Conservation (phyloP, 2,888 invertebrate species). For the Drosophila suboccidentalis region DNA sequence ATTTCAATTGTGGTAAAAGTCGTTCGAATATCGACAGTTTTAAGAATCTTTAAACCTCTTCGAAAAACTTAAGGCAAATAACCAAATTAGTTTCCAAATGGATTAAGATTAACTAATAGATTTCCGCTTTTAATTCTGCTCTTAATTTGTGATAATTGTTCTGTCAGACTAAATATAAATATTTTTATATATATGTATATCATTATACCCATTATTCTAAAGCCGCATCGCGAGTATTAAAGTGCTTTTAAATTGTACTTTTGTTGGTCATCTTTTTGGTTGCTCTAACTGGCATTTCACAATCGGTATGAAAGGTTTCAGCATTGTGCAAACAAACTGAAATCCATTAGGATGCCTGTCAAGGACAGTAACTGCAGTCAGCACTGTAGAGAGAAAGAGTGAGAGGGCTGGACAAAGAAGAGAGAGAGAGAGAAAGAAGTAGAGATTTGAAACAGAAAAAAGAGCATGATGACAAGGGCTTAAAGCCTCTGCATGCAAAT, state of each 20-base stretch:
- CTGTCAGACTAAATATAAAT: too few relatives aligned
- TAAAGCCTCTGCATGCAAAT: conserved; percentile 50
- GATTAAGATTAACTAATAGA: too few relatives aligned
- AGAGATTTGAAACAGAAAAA: conserved; percentile 2
- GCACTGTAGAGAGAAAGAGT: neutral
- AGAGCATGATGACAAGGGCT: conserved; percentile 33
- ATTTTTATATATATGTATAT: too few relatives aligned
- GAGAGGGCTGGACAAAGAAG: neutral
- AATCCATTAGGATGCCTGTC: conserved; percentile 53
- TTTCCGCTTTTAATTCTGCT: too few relatives aligned
- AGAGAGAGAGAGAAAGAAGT: neutral
- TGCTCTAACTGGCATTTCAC: conserved; percentile 12
- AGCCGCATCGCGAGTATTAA: conserved; percentile 3
- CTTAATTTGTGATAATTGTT: too few relatives aligned
- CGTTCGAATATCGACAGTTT: too few relatives aligned
- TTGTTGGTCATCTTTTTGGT: conserved; percentile 19
- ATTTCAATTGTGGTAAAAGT: too few relatives aligned
- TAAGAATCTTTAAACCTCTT: too few relatives aligned
- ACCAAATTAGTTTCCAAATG: too few relatives aligned
- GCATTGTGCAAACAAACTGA: conserved; percentile 40
- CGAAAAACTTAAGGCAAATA: too few relatives aligned
- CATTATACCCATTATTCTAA: neutral
- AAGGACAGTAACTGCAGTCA: conserved; percentile 45
- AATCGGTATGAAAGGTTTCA: conserved; percentile 24
- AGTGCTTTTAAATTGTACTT: conserved; percentile 20